Base-by-base conservation (phyloP, 2,113 vertebrate species). In the Chloebia gouldiae region DNA sequence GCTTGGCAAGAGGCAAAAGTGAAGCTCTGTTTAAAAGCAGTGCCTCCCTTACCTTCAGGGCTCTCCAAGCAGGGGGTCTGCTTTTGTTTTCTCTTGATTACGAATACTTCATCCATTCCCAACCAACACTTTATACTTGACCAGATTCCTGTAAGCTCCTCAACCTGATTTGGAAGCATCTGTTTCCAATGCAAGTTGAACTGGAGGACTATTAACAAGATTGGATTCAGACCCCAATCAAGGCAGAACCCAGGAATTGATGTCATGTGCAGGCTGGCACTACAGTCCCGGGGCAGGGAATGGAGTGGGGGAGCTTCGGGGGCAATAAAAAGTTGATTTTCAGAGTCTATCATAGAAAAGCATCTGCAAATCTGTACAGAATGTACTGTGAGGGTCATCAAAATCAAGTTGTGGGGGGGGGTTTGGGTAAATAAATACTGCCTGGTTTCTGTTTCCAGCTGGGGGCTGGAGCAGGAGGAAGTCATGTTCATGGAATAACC, bases 151-250 rank as follows among this genome's bases (percentile, higher is more conserved):
- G 30, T 25, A 80, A 80, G 68, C 81, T 92, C 95, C 92, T 94
- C 95, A 92, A 78, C 92, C 97, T 96, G 96, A 81, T 96, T 76
- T 93, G 93, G 86, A 92, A 94, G 95, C 97, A 98, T 97, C 97
- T 98, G 98, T 93, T 98, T 97, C 84, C 95, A 96, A 98, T 98
- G 92, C 33, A 86, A 89, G 92, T 81, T 93, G 92, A 92, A 96
- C 84, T 96, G 93, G 84, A 96, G 89, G 93, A 97, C 96, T 91
- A 97, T 68, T 92, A 96, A 92, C 93, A 76, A 97, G 97, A 97
- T 94, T 95, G 93, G 89, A 97, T 97, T 97, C 97, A 98, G 97
- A 86, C 91, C 91, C 94, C 95, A 97, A 97, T 97, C 97, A 97
- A 96, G 94, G 9, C 76, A 94, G 86, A 95, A 19, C 92, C 86